Conservation (phyloP, 2,113 vertebrate genomes). For the Probosciger aterrimus region DNA sequence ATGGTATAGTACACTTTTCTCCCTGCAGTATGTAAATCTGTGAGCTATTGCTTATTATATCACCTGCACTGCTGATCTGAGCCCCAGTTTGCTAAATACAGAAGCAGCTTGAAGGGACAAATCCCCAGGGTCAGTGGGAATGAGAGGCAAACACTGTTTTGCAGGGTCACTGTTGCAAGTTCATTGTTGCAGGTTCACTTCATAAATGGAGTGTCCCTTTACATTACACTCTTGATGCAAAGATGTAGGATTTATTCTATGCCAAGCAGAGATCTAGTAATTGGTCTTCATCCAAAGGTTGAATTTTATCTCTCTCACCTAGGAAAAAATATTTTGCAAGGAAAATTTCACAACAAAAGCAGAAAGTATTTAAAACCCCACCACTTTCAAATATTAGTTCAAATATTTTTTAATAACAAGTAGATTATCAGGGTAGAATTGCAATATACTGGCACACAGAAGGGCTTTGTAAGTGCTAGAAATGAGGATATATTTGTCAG, state of each 20-base stretch:
- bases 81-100: not conserved
- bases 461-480: not conserved
- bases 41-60: not conserved
- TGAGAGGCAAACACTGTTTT: not conserved
- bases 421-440: not conserved
- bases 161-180: not conserved
- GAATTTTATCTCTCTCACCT: not conserved
- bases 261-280: not conserved
- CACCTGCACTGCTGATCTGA: not conserved
- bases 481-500: not conserved
- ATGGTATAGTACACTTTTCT: not conserved
- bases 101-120: not conserved
- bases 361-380: not conserved
- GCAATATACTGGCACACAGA: not conserved
- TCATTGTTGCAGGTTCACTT: not conserved
- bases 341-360: not conserved
- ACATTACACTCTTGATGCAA: not conserved
- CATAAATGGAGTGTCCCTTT: not conserved
- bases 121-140: not conserved
- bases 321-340: not conserved
- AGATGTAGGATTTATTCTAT: not conserved
- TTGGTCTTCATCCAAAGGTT: not conserved
- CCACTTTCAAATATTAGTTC: not conserved
- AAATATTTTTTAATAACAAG: not conserved
- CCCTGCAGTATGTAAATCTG: not conserved